Evolutionary conservation across 2,888 invertebrate genomes (phyloP).

Genomic region (Amiota minor): DNA sequence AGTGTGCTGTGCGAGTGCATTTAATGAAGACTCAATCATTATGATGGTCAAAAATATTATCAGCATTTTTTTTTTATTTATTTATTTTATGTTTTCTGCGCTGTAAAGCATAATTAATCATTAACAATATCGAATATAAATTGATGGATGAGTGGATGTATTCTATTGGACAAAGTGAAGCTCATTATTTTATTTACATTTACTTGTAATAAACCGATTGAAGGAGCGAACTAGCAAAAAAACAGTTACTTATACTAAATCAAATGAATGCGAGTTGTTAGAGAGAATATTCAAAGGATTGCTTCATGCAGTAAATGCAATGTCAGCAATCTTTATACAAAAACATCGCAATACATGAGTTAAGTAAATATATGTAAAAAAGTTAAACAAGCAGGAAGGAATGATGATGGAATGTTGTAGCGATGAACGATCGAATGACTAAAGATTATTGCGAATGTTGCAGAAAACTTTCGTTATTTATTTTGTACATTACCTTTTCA

Average conservation of each 20-base stretch:
- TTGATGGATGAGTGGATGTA: neutral
- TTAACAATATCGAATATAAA: neutral
- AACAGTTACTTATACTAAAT: neutral
- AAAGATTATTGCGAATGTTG: constrained; percentile 2
- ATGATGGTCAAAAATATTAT: neutral
- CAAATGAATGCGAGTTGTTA: neutral
- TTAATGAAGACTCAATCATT: neutral
- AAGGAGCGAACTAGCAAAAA: neutral
- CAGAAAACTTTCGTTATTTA: constrained; percentile 18
- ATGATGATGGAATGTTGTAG: too few species aligned
- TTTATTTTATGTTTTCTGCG: too few species aligned
- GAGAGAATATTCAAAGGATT: neutral
- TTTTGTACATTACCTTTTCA: constrained; percentile 53
- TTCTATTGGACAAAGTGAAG: neutral
- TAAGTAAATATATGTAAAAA: neutral
- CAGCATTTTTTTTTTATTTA: neutral
- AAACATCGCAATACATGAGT: too few species aligned
- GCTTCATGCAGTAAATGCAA: constrained; percentile 1
- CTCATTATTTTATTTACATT: constrained; percentile 25
- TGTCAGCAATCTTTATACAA: constrained; percentile 1
- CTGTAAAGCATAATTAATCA: constrained; percentile 7
- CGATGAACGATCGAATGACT: neutral
- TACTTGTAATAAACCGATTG: neutral
- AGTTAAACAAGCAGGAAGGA: neutral
- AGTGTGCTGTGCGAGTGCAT: neutral